phyloP scores from a whole-genome alignment of 2,888 invertebrate species.

The Hecatera dysodea region DNA sequence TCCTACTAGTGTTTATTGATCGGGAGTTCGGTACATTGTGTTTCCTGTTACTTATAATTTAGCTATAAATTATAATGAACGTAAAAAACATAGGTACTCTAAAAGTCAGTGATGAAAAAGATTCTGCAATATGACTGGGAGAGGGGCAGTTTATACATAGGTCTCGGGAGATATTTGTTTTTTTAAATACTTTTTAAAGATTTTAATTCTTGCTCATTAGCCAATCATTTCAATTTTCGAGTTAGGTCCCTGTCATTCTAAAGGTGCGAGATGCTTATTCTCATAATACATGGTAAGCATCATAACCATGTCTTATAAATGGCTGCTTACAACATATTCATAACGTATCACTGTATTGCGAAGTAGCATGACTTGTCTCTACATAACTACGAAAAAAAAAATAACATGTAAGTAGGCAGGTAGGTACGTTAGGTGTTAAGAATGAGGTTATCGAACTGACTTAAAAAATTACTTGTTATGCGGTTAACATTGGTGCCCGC shows the following conservation, averaged over 20 bases:
- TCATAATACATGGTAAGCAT: constrained; percentile 22
- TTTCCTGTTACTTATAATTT: no score
- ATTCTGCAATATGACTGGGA: no score
- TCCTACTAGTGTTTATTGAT: constrained; percentile 47
- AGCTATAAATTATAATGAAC: no score
- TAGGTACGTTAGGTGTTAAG: constrained; percentile 19
- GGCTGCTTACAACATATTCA: constrained; percentile 33
- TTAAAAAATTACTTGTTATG: constrained; percentile 10
- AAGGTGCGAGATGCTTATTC: constrained; percentile 42
- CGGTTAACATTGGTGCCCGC: constrained; percentile 8
- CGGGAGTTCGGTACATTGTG: constrained; percentile 22
- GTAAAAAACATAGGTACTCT: no score
- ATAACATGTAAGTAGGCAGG: constrained; percentile 1
- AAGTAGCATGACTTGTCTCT: constrained; percentile 12
- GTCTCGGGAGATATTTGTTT: no score
- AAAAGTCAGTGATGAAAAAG: no score
- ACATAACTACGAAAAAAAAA: neutral
- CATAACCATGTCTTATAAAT: constrained; percentile 23
- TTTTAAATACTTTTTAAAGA: no score
- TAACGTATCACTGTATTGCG: constrained; percentile 5
- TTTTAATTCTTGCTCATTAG: no score
- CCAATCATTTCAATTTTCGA: no score
- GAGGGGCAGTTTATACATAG: no score
- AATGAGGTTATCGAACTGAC: constrained; percentile 34
- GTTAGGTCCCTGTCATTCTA: no score